These are phyloP conservation scores for Saturnia japonica DNA, from an alignment of 2,888 invertebrate genomes.

Conservation along the genomic window DNA sequence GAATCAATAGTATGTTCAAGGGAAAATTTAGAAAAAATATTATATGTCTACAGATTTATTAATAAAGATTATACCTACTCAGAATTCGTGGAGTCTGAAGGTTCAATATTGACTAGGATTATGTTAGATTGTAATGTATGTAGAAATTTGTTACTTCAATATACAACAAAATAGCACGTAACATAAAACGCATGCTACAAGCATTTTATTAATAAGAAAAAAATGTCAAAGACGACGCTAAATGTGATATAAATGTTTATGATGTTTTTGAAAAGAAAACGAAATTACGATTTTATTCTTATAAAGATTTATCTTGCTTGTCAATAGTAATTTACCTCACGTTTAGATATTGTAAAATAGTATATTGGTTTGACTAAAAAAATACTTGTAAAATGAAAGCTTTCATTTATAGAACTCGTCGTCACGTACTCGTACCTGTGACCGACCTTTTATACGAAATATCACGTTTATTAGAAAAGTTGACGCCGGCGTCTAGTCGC, in stretches of 20 bases:
- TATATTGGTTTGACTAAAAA: background rate
- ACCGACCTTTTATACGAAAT: background rate
- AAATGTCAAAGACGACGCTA: background rate
- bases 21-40: too few species aligned
- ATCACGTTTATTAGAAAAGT: conserved; percentile 8
- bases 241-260: background rate
- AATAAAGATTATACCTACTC: too few species aligned
- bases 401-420: background rate
- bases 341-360: background rate
- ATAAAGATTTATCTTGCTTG: background rate
- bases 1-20: too few species aligned
- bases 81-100: too few species aligned
- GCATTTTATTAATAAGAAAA: background rate
- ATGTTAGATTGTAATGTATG: background rate
- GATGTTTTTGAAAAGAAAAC: background rate
- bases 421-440: too few species aligned
- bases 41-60: too few species aligned
- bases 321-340: background rate
- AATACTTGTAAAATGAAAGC: background rate
- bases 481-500: background rate
- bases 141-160: background rate
- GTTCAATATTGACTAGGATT: background rate
- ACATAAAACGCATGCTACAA: background rate
- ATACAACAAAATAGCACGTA: background rate
- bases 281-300: background rate